Conservation (phyloP, 2,888 invertebrate species). For the Erebia epiphron region DNA sequence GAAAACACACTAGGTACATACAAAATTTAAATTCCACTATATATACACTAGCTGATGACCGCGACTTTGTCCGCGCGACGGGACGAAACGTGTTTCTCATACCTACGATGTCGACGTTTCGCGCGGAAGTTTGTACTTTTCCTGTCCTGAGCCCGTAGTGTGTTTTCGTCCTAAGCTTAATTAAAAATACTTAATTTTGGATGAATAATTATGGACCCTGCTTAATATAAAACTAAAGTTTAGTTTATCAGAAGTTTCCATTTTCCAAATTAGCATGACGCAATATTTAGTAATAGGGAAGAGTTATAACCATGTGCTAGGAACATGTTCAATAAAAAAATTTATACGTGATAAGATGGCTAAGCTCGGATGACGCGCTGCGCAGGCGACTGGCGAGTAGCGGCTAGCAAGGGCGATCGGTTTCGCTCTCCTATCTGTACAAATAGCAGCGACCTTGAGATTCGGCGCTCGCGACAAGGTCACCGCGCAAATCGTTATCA, state of each 20-base stretch:
- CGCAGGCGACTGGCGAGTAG: constrained; percentile 38
- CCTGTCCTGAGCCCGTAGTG: too few relatives aligned
- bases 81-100: too few relatives aligned
- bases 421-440: constrained; percentile 68
- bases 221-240: too few relatives aligned
- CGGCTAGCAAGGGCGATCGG: constrained; percentile 44
- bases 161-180: too few relatives aligned
- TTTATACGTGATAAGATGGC: constrained; percentile 55
- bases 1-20: too few relatives aligned
- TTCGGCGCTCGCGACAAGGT: constrained; percentile 81
- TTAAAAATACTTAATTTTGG: too few relatives aligned
- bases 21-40: too few relatives aligned
- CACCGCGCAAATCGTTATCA: constrained; percentile 82
- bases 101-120: too few relatives aligned
- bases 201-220: too few relatives aligned
- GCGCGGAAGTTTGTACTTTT: too few relatives aligned
- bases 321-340: constrained; percentile 2
- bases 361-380: constrained; percentile 66
- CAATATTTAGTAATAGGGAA: constrained; percentile 1
- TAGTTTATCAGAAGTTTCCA: not conserved
- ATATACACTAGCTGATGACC: too few relatives aligned
- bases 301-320: not conserved
- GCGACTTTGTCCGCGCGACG: too few relatives aligned
- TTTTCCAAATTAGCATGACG: not conserved
- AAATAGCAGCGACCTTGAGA: constrained; percentile 80